Evolutionary conservation across 2,888 invertebrate genomes (phyloP), one percentile per base, ranked within the genome.

Genomic region (Dermolepida albohirtum): DNA sequence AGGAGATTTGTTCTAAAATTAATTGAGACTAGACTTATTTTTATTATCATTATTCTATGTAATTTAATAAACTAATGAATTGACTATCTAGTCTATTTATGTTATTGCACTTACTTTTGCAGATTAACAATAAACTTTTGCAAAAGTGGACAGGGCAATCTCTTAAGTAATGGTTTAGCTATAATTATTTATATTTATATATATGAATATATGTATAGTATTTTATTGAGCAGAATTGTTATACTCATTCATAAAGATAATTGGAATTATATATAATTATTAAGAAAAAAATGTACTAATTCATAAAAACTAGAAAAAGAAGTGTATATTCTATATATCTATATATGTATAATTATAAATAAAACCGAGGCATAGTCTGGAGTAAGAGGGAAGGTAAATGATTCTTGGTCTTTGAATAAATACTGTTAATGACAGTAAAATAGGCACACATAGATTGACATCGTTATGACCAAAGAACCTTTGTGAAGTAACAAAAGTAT

Each of bases 91-190:
- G 64, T 72, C 65, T 68, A 64, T 57, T 52, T 51, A 52, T 62
- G 12, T 43, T 81, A 81, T 81, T 81, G 81, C 81, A 81, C 81
- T 77, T 78, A 77, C 80, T 78, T 79, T 80, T 80, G 80, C 81
- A 81, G 81, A 68, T 72, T 74, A 81, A 81, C 80, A 80, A 76
- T 77, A 80, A 81, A 79, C 74, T 74, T 72, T 80, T 79, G 79
- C 81, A 80, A 81, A 81, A 80, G 78, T 76, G 51, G 57, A 79
- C 75, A 44, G 75, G 77, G 81, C 81, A 81, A 80, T 80, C 71
- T 43, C 68, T 11, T 50, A 40, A 22, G 44, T 59, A 16, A 27
- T 57, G 14, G 44, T 43, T 67, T 63, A 34, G 67, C 16, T 39
- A 40, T 59, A 43, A 22, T 22, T 57, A 44, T 44, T 43, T 17